phyloP scores from a whole-genome alignment of 2,113 vertebrate genomes.

The Syngnathus typhle region DNA sequence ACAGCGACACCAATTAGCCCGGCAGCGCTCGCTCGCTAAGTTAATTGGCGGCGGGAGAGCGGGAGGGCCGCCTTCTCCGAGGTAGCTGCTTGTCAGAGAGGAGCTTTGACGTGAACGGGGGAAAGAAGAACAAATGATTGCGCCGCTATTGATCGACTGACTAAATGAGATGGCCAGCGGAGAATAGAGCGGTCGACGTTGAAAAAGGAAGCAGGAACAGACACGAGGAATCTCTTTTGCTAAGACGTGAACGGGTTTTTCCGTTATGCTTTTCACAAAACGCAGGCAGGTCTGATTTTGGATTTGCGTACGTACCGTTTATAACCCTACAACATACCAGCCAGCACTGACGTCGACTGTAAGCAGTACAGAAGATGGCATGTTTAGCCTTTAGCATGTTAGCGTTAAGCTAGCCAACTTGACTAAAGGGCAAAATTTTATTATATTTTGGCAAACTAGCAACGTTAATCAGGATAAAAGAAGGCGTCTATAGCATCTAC shows the following conservation, averaged over 20 bases:
- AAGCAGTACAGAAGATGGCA: too few relatives aligned
- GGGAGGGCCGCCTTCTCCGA: constrained; percentile 23
- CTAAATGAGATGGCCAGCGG: constrained; percentile 16
- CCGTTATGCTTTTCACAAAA: too few relatives aligned
- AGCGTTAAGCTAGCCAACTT: not conserved
- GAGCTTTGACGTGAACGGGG: constrained; percentile 23
- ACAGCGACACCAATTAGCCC: constrained; percentile 27
- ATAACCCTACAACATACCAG: too few relatives aligned
- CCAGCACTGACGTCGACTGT: too few relatives aligned
- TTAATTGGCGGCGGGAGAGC: constrained; percentile 27
- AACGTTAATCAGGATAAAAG: not conserved
- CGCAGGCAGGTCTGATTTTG: too few relatives aligned
- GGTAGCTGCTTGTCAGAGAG: not conserved
- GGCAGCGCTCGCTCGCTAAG: constrained; percentile 13
- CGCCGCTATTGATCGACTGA: constrained; percentile 33
- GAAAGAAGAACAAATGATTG: constrained; percentile 38
- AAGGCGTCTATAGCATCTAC: not conserved
- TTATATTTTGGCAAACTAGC: too few relatives aligned
- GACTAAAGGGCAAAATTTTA: not conserved
- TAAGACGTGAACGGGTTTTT: too few relatives aligned
- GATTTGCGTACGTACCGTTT: too few relatives aligned
- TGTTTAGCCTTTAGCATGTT: not conserved
- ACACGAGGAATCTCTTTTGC: too few relatives aligned
- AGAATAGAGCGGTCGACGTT: not conserved
- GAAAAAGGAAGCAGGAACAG: too few relatives aligned